phyloP scores from a whole-genome alignment of 2,113 vertebrate species.

The Equus quagga region DNA sequence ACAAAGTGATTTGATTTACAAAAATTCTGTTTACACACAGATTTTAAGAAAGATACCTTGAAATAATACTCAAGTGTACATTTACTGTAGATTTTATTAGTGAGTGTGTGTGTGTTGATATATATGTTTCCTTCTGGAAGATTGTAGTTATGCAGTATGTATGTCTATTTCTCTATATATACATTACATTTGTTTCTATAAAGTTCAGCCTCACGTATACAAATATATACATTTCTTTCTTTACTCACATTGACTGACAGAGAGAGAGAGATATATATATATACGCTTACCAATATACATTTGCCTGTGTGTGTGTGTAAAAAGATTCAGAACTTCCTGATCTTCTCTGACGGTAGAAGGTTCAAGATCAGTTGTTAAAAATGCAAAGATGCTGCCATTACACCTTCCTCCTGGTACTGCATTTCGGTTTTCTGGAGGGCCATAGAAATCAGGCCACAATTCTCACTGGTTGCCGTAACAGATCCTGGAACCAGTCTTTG shows the following conservation, averaged over 20 bases:
- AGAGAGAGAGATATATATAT: not conserved
- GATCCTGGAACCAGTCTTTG: not conserved
- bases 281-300: not conserved
- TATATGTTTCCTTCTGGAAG: not conserved
- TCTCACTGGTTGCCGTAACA: rapidly evolving
- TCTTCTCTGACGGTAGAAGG: not conserved
- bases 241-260: not conserved
- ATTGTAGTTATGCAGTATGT: not conserved
- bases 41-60: constrained; percentile 47
- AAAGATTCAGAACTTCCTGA: not conserved
- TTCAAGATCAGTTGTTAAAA: not conserved
- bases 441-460: not conserved
- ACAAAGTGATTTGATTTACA: constrained; percentile 7
- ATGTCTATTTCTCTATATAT: not conserved
- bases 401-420: not conserved
- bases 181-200: not conserved
- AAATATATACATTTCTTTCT: not conserved
- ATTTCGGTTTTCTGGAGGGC: not conserved
- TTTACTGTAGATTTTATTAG: constrained; percentile 30
- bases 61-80: not conserved
- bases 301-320: not conserved
- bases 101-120: not conserved
- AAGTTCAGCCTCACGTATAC: not conserved
- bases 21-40: not conserved
- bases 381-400: not conserved